phyloP scores from a whole-genome alignment of 2,888 invertebrate species.

The Noctua janthe region DNA sequence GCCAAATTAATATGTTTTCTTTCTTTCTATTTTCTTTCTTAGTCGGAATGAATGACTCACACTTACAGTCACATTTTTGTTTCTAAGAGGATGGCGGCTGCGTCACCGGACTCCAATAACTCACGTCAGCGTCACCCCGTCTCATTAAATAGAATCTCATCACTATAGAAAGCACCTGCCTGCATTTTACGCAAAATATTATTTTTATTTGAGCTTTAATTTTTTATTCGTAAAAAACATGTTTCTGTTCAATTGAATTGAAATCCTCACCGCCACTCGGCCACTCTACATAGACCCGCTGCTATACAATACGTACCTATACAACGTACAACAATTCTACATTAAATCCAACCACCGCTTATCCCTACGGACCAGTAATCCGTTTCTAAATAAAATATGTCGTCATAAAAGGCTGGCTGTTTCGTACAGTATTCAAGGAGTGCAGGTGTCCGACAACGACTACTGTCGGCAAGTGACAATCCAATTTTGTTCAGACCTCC shows the following conservation, averaged over 20 bases:
- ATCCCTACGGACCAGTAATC: slow-evolving; percentile 28
- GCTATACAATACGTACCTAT: too few species aligned
- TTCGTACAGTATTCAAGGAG: slow-evolving; percentile 43
- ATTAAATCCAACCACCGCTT: slow-evolving; percentile 8
- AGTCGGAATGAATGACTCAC: too few species aligned
- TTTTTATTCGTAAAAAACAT: neutral
- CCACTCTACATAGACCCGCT: neutral
- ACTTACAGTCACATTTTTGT: too few species aligned
- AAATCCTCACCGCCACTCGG: neutral
- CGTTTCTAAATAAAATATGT: slow-evolving; percentile 55
- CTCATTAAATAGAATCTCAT: neutral
- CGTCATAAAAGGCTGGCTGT: slow-evolving; percentile 44
- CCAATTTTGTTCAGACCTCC: slow-evolving; percentile 58
- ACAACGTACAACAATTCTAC: neutral
- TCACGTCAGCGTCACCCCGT: neutral
- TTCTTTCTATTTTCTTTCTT: too few species aligned
- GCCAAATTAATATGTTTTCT: too few species aligned
- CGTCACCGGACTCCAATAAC: neutral
- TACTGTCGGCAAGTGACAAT: slow-evolving; percentile 55
- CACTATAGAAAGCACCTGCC: neutral
- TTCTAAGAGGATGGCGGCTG: too few species aligned
- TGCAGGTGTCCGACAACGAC: slow-evolving; percentile 46
- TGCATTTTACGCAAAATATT: neutral
- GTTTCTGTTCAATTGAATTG: neutral
- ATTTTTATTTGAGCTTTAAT: neutral